Evolutionary conservation across 2,888 invertebrate species (phyloP), one percentile per base, ranked within the genome.

Genomic region (Candidula unifasciata): DNA sequence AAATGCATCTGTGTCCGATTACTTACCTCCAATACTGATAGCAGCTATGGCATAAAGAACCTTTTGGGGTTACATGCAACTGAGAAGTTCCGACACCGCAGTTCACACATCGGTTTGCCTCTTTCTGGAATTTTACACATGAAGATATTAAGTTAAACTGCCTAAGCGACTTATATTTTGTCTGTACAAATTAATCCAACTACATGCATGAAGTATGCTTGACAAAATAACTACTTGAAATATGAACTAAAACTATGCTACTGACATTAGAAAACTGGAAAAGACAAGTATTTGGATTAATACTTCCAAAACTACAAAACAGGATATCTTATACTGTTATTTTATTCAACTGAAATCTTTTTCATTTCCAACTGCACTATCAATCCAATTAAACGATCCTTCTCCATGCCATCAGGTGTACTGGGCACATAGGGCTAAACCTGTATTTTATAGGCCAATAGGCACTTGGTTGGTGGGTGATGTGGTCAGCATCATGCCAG

Each of bases 31-130:
- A 97, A 94, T 97, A 96, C 94, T 96, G 96, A 95, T 96, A 96
- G 94, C 97, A 97, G 94, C 96, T 96, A 94, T 96, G 96, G 95
- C 97, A 97, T 94, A 97, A 95, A 93, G 95, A 90, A 76, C 92
- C 92, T 88, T 91, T 92, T 21, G 96, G 95, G 89, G 96, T 96
- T 92, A 95, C 95, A 94, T 96, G 96, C 90, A 96, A 95, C 93
- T 96, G 95, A 93, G 96, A 96, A 94, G 96, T 96, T 93, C 95
- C 95, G 93, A 96, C 96, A 93, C 96, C 96, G 95, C 97, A 97
- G 94, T 96, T 95, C 89, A 94, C 94, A 94, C 95, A 95, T 27
- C 86, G 83, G 76, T 88, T 89, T 87, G 92, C 92, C n/a, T 89
- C 91, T 82, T 91, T 90, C 86, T 89, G 89, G 89, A 90, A 80